These are phyloP conservation scores for Polypedilum vanderplanki DNA, from an alignment of 1,140 invertebrate species.

Conservation along the genomic window DNA sequence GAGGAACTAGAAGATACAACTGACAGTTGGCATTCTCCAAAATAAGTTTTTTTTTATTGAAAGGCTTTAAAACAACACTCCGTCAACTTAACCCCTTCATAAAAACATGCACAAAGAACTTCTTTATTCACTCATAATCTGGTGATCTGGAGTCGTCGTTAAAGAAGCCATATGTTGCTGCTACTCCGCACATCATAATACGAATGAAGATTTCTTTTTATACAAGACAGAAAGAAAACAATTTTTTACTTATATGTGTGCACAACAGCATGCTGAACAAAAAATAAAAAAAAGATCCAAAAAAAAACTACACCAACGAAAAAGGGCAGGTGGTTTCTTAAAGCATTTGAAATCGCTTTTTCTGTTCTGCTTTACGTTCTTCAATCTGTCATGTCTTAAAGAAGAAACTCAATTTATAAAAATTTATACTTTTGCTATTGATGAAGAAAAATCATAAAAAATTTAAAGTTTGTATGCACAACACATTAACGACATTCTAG, in stretches of 20 bases:
- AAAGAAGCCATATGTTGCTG: slow-evolving; percentile 11
- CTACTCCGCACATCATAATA: neutral
- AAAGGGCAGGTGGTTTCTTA: slow-evolving; percentile 10
- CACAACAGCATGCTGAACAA: neutral
- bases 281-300: neutral
- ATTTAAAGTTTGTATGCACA: too few relatives aligned
- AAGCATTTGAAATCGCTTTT: neutral
- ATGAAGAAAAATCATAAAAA: too few relatives aligned
- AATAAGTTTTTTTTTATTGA: neutral
- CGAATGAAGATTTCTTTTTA: neutral
- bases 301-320: slow-evolving; percentile 12
- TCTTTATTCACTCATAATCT: slow-evolving; percentile 19
- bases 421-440: too few relatives aligned
- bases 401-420: neutral
- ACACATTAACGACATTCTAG: too few relatives aligned
- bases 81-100: neutral
- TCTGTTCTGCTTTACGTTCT: neutral
- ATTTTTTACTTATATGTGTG: neutral
- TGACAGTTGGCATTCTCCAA: slow-evolving; percentile 8
- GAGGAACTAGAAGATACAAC: neutral
- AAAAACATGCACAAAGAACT: neutral
- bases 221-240: neutral
- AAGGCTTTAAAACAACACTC: too few relatives aligned
- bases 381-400: slow-evolving; percentile 2
- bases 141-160: neutral